These are phyloP conservation scores for Cheiracanthium punctorium DNA, from an alignment of 2,888 invertebrate species.

Conservation along the genomic window DNA sequence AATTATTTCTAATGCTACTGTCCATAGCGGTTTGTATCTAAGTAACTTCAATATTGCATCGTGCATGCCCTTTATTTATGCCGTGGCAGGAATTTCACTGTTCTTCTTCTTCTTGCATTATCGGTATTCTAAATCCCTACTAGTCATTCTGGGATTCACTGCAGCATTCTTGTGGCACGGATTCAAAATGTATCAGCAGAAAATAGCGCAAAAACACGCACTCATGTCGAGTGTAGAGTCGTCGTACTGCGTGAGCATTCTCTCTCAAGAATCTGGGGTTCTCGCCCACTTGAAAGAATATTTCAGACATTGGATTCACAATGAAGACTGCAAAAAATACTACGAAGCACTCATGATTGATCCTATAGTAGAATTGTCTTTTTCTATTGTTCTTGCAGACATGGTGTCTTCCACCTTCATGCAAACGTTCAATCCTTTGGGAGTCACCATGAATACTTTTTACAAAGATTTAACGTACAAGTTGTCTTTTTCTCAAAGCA, in stretches of 20 bases:
- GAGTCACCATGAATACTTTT: conserved; percentile 17
- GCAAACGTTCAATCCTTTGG: conserved; percentile 33
- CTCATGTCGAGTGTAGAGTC: conserved; percentile 11
- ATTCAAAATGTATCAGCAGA: conserved; percentile 39
- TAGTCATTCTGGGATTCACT: not conserved
- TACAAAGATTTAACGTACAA: conserved; percentile 16
- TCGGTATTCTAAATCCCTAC: not conserved
- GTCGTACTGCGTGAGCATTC: conserved; percentile 25
- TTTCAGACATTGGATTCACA: conserved; percentile 19
- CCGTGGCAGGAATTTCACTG: not conserved
- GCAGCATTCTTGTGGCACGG: conserved; percentile 39
- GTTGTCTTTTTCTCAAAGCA: not conserved
- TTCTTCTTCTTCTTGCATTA: not conserved
- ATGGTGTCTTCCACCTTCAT: conserved; percentile 38
- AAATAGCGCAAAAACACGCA: conserved; percentile 49
- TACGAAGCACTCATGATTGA: conserved; percentile 61
- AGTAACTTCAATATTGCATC: not conserved
- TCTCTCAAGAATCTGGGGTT: conserved; percentile 18
- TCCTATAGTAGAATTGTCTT: conserved; percentile 68
- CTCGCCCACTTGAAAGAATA: conserved; percentile 29
- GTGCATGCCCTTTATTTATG: not conserved
- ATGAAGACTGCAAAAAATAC: conserved; percentile 45
- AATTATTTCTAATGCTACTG: conserved; percentile 20
- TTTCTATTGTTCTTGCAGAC: conserved; percentile 43
- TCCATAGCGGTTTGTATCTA: not conserved